Evolutionary conservation across 2,113 vertebrate genomes (phyloP).

Genomic region (Mionectes macconnelli): DNA sequence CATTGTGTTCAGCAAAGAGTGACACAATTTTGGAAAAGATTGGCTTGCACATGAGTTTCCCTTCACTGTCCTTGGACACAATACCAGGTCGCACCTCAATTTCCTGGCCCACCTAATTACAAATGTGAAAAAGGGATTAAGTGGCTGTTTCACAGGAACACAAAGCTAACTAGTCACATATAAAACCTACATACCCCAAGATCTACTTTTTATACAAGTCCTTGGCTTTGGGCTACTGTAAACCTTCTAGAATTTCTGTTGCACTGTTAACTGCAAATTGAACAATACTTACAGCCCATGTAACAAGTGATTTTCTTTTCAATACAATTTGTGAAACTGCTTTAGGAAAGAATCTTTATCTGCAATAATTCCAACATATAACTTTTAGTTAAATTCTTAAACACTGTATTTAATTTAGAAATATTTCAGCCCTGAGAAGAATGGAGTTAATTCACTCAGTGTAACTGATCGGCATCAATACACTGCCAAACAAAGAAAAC

Average conservation of each 20-base stretch:
- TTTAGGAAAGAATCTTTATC: background rate
- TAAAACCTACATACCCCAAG: background rate
- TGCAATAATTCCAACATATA: background rate
- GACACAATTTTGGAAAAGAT: conserved; percentile 99
- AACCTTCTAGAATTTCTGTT: background rate
- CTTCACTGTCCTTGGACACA: conserved; percentile 98
- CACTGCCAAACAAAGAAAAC: background rate
- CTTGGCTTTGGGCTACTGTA: background rate
- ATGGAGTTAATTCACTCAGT: background rate
- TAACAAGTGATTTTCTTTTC: background rate
- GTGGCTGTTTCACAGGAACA: background rate
- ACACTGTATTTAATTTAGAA: background rate
- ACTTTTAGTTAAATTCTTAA: background rate
- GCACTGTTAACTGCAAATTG: background rate
- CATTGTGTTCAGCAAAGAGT: conserved; percentile 96
- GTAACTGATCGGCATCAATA: background rate
- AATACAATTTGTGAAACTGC: background rate
- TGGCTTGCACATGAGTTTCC: conserved; percentile 99
- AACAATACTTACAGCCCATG: background rate
- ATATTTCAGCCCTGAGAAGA: background rate
- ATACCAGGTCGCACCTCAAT: conserved; percentile 96
- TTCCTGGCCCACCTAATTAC: conserved; percentile 92
- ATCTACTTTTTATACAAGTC: background rate
- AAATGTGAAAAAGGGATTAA: background rate
- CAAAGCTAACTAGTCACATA: background rate